A percentile compares a stretch with the other conserved stretches of the same genome.
Conservation (phyloP, 1,140 invertebrate species). For the Drosophila setifemur region DNA sequence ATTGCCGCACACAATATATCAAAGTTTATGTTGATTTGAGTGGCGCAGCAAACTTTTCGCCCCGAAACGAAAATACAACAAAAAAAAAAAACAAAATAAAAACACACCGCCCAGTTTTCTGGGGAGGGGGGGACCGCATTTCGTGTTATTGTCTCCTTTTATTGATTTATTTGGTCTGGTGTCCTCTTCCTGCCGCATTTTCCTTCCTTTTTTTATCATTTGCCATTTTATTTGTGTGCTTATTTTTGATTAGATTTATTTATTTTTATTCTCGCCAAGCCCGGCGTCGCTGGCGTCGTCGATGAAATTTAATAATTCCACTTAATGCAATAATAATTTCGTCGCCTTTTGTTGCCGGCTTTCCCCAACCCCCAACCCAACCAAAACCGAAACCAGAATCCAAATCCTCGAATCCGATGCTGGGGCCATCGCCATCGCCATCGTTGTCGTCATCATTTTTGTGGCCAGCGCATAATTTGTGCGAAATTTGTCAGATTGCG, state of each 20-base stretch:
- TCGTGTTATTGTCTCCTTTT: slow-evolving; percentile 41
- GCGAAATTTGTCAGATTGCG: slow-evolving; percentile 80
- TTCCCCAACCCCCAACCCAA: background rate
- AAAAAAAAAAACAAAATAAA: background rate
- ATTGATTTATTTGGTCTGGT: slow-evolving; percentile 50
- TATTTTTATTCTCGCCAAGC: slow-evolving; percentile 77
- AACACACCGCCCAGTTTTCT: background rate
- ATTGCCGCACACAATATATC: slow-evolving; percentile 79
- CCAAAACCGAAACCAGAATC: background rate
- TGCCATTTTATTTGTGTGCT: slow-evolving; percentile 77
- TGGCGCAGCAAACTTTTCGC: slow-evolving; percentile 51
- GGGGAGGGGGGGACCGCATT: slow-evolving; percentile 10
- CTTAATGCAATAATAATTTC: slow-evolving; percentile 81
- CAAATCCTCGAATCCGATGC: background rate
- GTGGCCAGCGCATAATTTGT: slow-evolving; percentile 75
- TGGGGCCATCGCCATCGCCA: slow-evolving; percentile 4
- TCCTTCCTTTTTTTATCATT: slow-evolving; percentile 51
- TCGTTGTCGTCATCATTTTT: slow-evolving; percentile 68
- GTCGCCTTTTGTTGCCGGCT: slow-evolving; percentile 71
- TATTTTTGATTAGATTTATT: slow-evolving; percentile 81
- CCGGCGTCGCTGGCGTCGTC: slow-evolving; percentile 41
- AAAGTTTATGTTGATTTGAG: slow-evolving; percentile 81
- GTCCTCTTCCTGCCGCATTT: slow-evolving; percentile 14
- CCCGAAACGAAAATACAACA: slow-evolving; percentile 3
- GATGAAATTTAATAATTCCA: slow-evolving; percentile 81